A percentile compares a stretch with the other conserved stretches of the same genome.
Evolutionary conservation across 2,113 vertebrate species (phyloP).

Genomic region (Kryptolebias marmoratus): DNA sequence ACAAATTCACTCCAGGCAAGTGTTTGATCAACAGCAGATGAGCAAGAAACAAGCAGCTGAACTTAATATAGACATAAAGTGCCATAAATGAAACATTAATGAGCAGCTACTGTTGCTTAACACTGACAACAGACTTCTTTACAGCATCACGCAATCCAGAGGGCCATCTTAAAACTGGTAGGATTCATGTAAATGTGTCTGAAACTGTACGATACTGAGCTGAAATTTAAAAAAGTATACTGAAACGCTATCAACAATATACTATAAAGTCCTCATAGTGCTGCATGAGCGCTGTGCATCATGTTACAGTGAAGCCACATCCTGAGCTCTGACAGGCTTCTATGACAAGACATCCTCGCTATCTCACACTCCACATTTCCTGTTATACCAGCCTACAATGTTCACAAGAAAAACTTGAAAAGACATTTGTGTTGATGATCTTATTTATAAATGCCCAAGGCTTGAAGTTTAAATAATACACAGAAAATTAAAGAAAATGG

Average conservation of each 20-base stretch:
- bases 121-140: background rate
- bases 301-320: conserved; percentile 49
- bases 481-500: background rate
- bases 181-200: background rate
- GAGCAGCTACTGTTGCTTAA: background rate
- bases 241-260: background rate
- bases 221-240: background rate
- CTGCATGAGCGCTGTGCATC: background rate
- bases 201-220: background rate
- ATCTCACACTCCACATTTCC: conserved; percentile 53
- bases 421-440: background rate
- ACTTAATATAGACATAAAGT: background rate
- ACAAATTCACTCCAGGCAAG: conserved; percentile 8
- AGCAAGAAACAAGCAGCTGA: background rate
- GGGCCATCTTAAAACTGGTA: background rate
- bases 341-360: conserved; percentile 15
- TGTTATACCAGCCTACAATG: conserved; percentile 11
- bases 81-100: conserved; percentile 34
- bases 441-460: background rate
- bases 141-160: background rate
- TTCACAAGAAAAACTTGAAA: background rate
- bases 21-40: background rate
- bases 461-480: background rate
- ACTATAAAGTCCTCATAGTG: background rate
- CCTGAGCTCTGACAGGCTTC: conserved; percentile 28